These are phyloP conservation scores for Cyclophora punctaria DNA, from an alignment of 2,888 invertebrate species.

Conservation along the genomic window DNA sequence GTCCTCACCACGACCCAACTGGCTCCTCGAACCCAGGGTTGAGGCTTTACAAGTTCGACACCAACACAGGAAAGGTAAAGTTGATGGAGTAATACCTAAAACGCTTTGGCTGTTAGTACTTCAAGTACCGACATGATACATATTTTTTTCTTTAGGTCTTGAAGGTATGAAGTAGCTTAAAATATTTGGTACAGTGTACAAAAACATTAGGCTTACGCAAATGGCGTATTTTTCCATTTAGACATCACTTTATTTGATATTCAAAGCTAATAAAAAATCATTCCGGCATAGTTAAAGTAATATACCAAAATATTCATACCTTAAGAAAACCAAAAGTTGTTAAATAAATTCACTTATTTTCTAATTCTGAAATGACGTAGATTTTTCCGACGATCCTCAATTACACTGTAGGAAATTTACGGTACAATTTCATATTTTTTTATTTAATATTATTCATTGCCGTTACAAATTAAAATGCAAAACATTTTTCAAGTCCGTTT, in stretches of 20 bases:
- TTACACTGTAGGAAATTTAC: constrained; percentile 5
- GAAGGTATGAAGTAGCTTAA: too few relatives aligned
- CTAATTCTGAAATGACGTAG: constrained; percentile 5
- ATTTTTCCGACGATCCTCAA: constrained; percentile 7
- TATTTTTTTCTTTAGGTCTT: too few relatives aligned
- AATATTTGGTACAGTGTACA: too few relatives aligned
- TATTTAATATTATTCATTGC: constrained; percentile 8
- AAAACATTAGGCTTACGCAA: too few relatives aligned
- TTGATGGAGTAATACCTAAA: too few relatives aligned
- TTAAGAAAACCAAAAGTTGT: constrained; percentile 10
- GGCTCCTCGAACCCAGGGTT: constrained; percentile 92
- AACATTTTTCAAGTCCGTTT: constrained; percentile 6
- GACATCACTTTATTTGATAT: too few relatives aligned
- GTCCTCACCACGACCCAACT: constrained; percentile 85
- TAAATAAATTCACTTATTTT: constrained; percentile 8
- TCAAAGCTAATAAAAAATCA: not conserved
- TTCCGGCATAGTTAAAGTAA: not conserved
- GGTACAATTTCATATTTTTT: constrained; percentile 6
- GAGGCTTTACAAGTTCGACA: constrained; percentile 92
- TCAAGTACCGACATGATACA: too few relatives aligned
- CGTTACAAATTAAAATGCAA: constrained; percentile 6
- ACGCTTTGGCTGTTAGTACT: too few relatives aligned
- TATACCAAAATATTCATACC: too few relatives aligned
- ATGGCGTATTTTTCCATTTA: too few relatives aligned
- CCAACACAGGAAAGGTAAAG: constrained; percentile 86